Base-by-base conservation (phyloP, 2,797 vertebrate species). In the Mus minutoides region DNA sequence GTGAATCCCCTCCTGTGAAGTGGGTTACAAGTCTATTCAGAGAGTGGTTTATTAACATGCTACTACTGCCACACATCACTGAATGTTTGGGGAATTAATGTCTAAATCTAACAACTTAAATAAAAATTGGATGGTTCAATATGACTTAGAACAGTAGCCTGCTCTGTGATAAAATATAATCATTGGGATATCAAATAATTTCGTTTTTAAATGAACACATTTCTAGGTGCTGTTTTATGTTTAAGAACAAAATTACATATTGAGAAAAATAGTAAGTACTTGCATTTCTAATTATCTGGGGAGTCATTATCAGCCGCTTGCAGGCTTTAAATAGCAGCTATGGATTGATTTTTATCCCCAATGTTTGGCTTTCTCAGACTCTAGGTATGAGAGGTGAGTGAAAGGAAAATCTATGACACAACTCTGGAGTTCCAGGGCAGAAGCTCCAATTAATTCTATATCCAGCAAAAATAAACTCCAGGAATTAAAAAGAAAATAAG, bases 131-230 rank as follows among this genome's bases (percentile, higher is more conserved):
- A n/a, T 91, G 60, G 87, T 91, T 60, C 49, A 43, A 87, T 67
- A 86, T 89, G 34, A 80, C 37, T 56, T 86, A 29, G 21, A 79
- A 54, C 10, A 84, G 87, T 34, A 90, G 26, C 64, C 95, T 90
- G 49, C 69, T 93, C 76, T 88, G 6, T 93, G 52, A 89, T 76
- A 91, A 96, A 91, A 90, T 58, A 75, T n/a, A 73, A 87, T n/a
- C 80, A 75, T 31, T 46, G 24, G 21, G 29, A 43, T 67, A 12
- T 93, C 13, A 58, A 34, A 40, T 29, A n/a, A 78, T 37, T 6
- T 46, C 9, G 21, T 88, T 88, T 76, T 11, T 75, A 82, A 91
- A 60, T 52, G 21, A 95, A 54, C 29, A 14, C 46, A n/a, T 67
- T 64, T 85, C 6, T 79, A 58, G 40, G 2, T 94, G 40, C 71